These are phyloP conservation scores for Ophioninae sp. DNA, from an alignment of 2,888 invertebrate genomes.

Conservation along the genomic window DNA sequence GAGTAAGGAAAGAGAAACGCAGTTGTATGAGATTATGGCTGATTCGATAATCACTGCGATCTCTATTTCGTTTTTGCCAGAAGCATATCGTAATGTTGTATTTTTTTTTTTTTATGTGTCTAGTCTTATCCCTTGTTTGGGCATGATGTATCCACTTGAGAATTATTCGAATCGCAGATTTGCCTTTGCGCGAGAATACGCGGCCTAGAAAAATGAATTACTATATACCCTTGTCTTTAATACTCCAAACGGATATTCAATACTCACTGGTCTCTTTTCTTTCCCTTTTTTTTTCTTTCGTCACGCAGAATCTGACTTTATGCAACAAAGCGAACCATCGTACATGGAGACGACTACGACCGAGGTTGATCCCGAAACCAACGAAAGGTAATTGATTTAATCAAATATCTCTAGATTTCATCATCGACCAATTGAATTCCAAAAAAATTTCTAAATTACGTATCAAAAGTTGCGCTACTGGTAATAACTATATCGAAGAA, in stretches of 20 bases:
- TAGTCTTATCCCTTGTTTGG: constrained; percentile 78
- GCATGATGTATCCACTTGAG: constrained; percentile 78
- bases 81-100: constrained; percentile 77
- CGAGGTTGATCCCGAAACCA: constrained; percentile 82
- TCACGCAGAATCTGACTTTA: constrained; percentile 83
- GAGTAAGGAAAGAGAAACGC: constrained; percentile 22
- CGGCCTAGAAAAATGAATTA: constrained; percentile 62
- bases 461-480: too few relatives aligned
- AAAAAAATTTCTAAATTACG: not conserved
- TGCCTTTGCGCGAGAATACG: constrained; percentile 72
- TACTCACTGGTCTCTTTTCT: constrained; percentile 19
- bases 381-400: constrained; percentile 80
- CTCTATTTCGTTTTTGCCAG: constrained; percentile 73
- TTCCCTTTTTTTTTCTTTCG: constrained; percentile 68
- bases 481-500: too few relatives aligned
- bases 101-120: constrained; percentile 79
- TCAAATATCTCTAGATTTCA: not conserved
- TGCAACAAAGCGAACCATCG: constrained; percentile 84
- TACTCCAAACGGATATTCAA: constrained; percentile 5
- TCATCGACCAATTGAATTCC: not conserved
- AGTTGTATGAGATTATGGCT: constrained; percentile 66
- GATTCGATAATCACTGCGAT: constrained; percentile 68
- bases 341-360: constrained; percentile 82
- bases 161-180: constrained; percentile 61
- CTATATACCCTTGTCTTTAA: constrained; percentile 13